Evolutionary conservation across 64 coral and sea anemone genomes (phyloP).

Genomic region (Cladopsammia gracilis): DNA sequence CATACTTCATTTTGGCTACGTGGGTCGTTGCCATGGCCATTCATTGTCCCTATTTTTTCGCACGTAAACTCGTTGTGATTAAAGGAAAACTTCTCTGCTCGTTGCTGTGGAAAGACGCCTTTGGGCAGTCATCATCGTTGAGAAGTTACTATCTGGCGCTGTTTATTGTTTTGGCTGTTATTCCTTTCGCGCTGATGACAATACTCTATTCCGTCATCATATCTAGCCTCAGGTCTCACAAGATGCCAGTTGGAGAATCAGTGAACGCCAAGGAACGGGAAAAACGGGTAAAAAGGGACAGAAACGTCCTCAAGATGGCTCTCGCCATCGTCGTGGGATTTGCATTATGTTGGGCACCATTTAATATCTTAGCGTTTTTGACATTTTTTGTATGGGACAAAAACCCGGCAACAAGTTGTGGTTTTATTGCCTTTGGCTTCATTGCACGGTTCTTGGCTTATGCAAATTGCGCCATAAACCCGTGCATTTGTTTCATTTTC

Average conservation of each 20-base stretch:
- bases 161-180: constrained; percentile 19
- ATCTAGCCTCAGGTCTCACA: constrained; percentile 1
- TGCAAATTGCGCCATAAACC: constrained; percentile 31
- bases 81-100: background rate
- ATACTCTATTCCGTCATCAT: constrained; percentile 39
- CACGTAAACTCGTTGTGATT: background rate
- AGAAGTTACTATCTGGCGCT: background rate
- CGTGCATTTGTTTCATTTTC: constrained; percentile 31
- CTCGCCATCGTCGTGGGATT: constrained; percentile 25
- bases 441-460: background rate
- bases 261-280: constrained; percentile 7
- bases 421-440: background rate
- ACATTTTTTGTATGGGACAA: constrained; percentile 32
- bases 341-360: constrained; percentile 26
- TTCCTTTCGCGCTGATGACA: constrained; percentile 19
- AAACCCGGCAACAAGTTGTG: background rate
- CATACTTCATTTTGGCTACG: background rate
- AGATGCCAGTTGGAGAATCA: constrained; percentile 19
- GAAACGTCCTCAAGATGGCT: constrained; percentile 31
- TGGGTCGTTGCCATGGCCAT: constrained; percentile 46
- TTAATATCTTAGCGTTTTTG: constrained; percentile 10
- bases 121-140: constrained; percentile 1
- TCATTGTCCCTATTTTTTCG: constrained; percentile 13
- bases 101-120: background rate
- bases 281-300: constrained; percentile 9